Evolutionary conservation across 2,888 invertebrate species (phyloP), one percentile per base, ranked within the genome.

Genomic region (Drymonia ruficornis): DNA sequence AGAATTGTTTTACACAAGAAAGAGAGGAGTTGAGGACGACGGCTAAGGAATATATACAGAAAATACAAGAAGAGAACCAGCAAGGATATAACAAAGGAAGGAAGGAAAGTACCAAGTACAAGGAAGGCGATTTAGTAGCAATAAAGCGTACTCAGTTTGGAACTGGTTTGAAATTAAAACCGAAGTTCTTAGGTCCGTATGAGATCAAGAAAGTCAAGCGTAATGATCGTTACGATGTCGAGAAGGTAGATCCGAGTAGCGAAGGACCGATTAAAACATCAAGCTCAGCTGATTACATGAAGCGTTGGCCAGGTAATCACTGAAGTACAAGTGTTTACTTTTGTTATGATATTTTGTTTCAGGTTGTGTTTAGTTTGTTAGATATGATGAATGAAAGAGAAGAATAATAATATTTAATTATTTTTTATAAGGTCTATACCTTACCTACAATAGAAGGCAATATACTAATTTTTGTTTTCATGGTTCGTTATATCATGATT

Each of bases 11-110:
- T 42, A 42, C 16, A 18, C 12, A 43, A 11, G 7, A 49, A 9
- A 19, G 48, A 48, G 9, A 52, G 13, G 42, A 60, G 7, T 12
- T 50, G 50, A 63, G 45, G 63, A 60, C 34, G 31, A 15, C 1
- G 3, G n/a, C 28, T 45, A 50, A 19, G 12, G 29, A 28, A 19
- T 52, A 50, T 29, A 51, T 53, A 50, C 29, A 18, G n/a, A 44
- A 50, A 46, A 38, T 43, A 19, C 50, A 50, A 18, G 44, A 50
- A 19, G 50, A 50, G 12, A 50, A 50, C 18, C n/a, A 12, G 15
- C 29, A 19, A 29, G 43, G 8, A 18, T 50, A 44, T 36, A 50
- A 50, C 15, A 50, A 31, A 18, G 28, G 28, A 15, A 50, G 50
- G 28, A 50, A 43, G 5, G 43, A 50, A 23, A 44, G 44, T 23